phyloP scores from a whole-genome alignment of 1,140 invertebrate genomes.

The Drosophila tropicalis region DNA sequence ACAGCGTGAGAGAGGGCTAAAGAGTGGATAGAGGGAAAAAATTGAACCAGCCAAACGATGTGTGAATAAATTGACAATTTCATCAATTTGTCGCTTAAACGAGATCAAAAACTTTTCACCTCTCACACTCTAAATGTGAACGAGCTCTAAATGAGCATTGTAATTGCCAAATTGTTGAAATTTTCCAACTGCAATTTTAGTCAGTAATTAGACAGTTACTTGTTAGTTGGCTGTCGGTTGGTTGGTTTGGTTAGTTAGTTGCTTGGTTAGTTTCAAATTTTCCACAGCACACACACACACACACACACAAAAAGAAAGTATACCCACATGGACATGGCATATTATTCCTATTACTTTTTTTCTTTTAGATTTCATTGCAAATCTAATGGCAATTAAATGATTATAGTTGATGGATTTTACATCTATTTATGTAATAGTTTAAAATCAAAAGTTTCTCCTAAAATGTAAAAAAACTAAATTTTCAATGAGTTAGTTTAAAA shows the following conservation, averaged over 20 bases:
- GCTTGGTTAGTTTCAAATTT: slow-evolving; percentile 9
- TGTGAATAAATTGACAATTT: slow-evolving; percentile 77
- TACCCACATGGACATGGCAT: background rate
- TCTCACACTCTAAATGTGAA: slow-evolving; percentile 1
- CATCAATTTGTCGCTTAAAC: slow-evolving; percentile 65
- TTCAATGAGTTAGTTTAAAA: too few species aligned
- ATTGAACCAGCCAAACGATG: slow-evolving; percentile 50
- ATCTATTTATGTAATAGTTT: too few species aligned
- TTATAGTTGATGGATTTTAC: too few species aligned
- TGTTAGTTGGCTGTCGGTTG: slow-evolving; percentile 5
- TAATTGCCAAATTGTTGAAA: slow-evolving; percentile 14
- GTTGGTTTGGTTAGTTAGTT: slow-evolving; percentile 14
- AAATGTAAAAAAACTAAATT: too few species aligned
- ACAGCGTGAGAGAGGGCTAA: background rate
- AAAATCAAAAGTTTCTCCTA: too few species aligned
- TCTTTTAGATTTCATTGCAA: too few species aligned
- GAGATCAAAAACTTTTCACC: slow-evolving; percentile 54
- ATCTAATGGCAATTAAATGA: too few species aligned
- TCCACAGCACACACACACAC: background rate
- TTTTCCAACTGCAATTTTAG: slow-evolving; percentile 11
- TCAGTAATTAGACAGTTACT: slow-evolving; percentile 13
- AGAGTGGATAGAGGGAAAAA: slow-evolving; percentile 20
- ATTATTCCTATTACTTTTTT: background rate
- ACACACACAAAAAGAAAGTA: background rate
- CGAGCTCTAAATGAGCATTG: slow-evolving; percentile 7